These are phyloP conservation scores for Acropora yongei DNA, from an alignment of 64 coral and sea anemone species.

Conservation along the genomic window DNA sequence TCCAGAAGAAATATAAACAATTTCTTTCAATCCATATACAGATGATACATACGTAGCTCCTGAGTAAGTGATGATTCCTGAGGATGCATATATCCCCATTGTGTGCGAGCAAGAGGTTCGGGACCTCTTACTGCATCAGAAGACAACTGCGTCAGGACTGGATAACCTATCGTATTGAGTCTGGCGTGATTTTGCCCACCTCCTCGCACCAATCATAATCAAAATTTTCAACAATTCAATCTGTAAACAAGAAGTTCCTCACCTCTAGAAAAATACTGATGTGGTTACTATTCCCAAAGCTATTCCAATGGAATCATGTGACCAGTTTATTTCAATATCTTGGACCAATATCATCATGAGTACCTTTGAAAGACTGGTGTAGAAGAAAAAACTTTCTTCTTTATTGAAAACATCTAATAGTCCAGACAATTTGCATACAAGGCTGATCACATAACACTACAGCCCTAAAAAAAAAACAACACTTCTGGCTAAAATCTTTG, in stretches of 20 bases:
- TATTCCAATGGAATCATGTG: slow-evolving; percentile 10
- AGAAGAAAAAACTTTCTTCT: slow-evolving; percentile 21
- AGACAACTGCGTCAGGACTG: background rate
- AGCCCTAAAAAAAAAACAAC: too few relatives aligned
- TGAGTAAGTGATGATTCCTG: background rate
- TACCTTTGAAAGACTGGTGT: slow-evolving; percentile 54
- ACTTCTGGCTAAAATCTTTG: too few relatives aligned
- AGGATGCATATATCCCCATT: background rate
- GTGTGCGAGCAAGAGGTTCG: slow-evolving; percentile 1
- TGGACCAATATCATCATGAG: slow-evolving; percentile 67
- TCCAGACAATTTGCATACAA: slow-evolving; percentile 50
- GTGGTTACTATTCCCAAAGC: slow-evolving; percentile 36
- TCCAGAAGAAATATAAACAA: background rate
- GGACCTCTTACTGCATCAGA: slow-evolving; percentile 31
- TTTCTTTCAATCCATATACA: background rate
- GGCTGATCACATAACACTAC: too few relatives aligned
- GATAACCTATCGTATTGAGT: background rate
- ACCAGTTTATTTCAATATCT: slow-evolving; percentile 35
- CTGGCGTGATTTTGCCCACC: background rate
- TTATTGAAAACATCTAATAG: slow-evolving; percentile 22
- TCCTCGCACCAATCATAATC: slow-evolving; percentile 42
- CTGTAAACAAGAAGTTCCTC: background rate
- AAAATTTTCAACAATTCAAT: slow-evolving; percentile 21
- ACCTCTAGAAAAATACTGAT: slow-evolving; percentile 12
- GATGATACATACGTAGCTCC: background rate